These are phyloP conservation scores for Idaea aversata DNA, from an alignment of 2,888 invertebrate genomes.

Conservation along the genomic window DNA sequence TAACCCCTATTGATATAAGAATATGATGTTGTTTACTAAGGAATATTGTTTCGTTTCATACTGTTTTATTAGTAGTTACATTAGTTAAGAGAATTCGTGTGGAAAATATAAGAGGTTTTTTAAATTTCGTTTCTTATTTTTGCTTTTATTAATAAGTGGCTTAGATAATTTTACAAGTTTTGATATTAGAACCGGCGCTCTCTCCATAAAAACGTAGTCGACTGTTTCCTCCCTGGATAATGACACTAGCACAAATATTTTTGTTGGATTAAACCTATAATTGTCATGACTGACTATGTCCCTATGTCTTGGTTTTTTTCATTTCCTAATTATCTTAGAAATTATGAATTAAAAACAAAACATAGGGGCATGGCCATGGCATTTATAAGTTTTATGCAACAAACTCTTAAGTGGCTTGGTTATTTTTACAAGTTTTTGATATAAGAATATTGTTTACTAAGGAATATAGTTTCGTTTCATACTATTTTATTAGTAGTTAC, in stretches of 20 bases:
- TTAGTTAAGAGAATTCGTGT: constrained; percentile 30
- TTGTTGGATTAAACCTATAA: too few relatives aligned
- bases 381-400: too few relatives aligned
- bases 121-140: constrained; percentile 31
- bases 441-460: constrained; percentile 6
- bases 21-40: constrained; percentile 7
- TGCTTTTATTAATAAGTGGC: constrained; percentile 2
- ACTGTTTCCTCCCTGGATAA: too few relatives aligned
- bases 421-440: constrained; percentile 47
- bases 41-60: constrained; percentile 33
- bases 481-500: constrained; percentile 35
- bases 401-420: constrained; percentile 33
- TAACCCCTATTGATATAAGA: constrained; percentile 38
- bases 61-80: constrained; percentile 37
- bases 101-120: constrained; percentile 27
- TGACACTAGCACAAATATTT: too few relatives aligned
- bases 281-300: too few relatives aligned
- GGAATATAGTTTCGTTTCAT: constrained; percentile 31
- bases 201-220: too few relatives aligned
- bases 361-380: too few relatives aligned
- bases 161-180: neutral
- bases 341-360: too few relatives aligned
- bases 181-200: too few relatives aligned
- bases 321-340: too few relatives aligned
- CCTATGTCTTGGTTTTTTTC: too few relatives aligned